Evolutionary conservation across 2,888 invertebrate genomes (phyloP).

Genomic region (Cyaniris semiargus): DNA sequence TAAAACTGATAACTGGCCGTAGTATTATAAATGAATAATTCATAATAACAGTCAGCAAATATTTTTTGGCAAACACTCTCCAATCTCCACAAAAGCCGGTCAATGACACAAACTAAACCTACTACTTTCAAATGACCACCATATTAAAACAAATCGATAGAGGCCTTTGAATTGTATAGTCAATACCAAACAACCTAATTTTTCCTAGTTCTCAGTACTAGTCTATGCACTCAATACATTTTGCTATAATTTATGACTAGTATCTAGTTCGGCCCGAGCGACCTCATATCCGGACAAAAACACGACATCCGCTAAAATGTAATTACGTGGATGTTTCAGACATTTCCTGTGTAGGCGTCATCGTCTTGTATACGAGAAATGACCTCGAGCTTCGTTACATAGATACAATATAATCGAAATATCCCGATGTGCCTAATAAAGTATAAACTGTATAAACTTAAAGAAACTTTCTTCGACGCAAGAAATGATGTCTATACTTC

Average conservation of each 20-base stretch:
- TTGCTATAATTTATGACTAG: not conserved
- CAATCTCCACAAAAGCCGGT: not conserved
- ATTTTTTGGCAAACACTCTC: not conserved
- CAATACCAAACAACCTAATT: constrained; percentile 21
- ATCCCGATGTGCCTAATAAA: too few species aligned
- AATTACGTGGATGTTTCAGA: not conserved
- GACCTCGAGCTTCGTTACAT: not conserved
- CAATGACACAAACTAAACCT: not conserved
- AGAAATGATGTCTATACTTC: too few species aligned
- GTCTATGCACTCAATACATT: not conserved
- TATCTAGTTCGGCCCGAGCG: not conserved
- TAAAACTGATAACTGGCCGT: too few species aligned
- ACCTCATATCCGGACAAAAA: constrained; percentile 9
- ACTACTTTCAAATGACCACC: not conserved
- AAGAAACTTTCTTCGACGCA: too few species aligned
- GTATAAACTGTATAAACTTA: too few species aligned
- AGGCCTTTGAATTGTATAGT: constrained; percentile 18
- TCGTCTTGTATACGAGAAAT: not conserved
- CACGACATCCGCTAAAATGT: not conserved
- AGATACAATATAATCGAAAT: too few species aligned
- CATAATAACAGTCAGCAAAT: not conserved
- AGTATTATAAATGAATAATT: too few species aligned
- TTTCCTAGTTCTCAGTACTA: not conserved
- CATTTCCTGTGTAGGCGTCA: not conserved
- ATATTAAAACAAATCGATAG: constrained; percentile 18